Conservation (phyloP, 2,113 vertebrate species). For the Talpa occidentalis region DNA sequence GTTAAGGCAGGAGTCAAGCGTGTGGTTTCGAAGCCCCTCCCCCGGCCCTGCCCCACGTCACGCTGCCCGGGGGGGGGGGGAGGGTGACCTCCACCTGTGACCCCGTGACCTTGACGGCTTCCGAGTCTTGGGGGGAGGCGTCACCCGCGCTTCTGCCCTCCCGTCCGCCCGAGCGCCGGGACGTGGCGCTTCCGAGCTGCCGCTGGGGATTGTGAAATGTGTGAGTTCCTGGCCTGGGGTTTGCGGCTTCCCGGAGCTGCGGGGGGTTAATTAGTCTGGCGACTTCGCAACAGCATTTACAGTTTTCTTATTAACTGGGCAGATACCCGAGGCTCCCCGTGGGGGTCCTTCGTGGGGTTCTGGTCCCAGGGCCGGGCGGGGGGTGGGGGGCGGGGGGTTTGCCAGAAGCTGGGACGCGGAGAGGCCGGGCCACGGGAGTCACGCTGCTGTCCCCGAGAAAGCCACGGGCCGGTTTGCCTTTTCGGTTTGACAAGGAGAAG, state of each 20-base stretch:
- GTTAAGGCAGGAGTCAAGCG: too few species aligned
- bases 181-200: background rate
- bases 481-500: background rate
- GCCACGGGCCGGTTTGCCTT: background rate
- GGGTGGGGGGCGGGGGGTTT: background rate
- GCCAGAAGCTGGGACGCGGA: background rate
- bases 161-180: background rate
- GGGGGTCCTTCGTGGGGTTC: background rate
- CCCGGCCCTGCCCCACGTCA: too few species aligned
- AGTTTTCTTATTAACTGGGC: slow-evolving; percentile 58
- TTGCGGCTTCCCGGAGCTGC: slow-evolving; percentile 37
- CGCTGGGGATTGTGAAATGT: background rate
- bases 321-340: background rate
- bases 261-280: slow-evolving; percentile 57
- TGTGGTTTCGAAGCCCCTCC: too few species aligned
- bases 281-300: background rate
- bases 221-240: slow-evolving; percentile 3
- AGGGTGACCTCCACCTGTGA: too few species aligned
- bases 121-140: too few species aligned
- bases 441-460: background rate
- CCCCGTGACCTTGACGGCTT: too few species aligned
- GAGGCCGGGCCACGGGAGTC: too few species aligned
- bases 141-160: too few species aligned
- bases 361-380: background rate
- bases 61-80: too few species aligned